Base-by-base conservation (phyloP, 2,113 vertebrate species). In the Rhinogobius similis region DNA sequence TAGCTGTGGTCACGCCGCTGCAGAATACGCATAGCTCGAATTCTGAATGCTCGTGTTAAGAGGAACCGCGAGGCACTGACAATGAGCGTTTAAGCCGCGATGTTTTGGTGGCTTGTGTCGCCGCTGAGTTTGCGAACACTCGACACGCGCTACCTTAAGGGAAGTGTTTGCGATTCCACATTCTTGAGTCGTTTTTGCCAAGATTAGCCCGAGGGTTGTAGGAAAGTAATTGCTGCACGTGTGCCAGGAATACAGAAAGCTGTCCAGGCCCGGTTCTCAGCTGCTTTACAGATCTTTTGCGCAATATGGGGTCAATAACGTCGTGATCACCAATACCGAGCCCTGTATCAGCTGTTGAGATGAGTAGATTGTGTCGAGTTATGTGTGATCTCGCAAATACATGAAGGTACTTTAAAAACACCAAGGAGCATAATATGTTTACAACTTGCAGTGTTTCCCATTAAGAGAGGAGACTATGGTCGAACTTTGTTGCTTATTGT, bases 21-120 rank as follows among this genome's bases (percentile, higher is more conserved):
- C 43, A 50, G 20, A 50, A 52, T 50, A 18, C 21, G 18, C 63
- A 68, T 71, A 62, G 76, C 38, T 73, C 10, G 24, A 65, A 67
- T 55, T 52, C 46, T 67, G 29, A 77, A 68, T 18, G 52, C n/a
- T 72, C 21, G 23, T 21, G 56, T 76, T 48, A 78, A 76, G 66
- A 67, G 46, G 39, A 26, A 59, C 26, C 41, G 44, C 67, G n/a
- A 26, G 55, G 32, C 14, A 59, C 10, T 32, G 8, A 36, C 27
- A 11, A 8, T 20, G 26, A 56, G 6, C 20, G 26, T 59, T 32
- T 59, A 18, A 1, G 27, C 32, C 4, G 26, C 7, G 1, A 27
- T 32, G 26, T 58, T 26, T 13, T 27, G 29, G 8, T n/a, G n/a
- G n/a, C n/a, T n/a, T n/a, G n/a, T n/a, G n/a, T n/a, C n/a, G n/a